Conservation (phyloP, 2,113 vertebrate species). For the Dromiciops gliroides region DNA sequence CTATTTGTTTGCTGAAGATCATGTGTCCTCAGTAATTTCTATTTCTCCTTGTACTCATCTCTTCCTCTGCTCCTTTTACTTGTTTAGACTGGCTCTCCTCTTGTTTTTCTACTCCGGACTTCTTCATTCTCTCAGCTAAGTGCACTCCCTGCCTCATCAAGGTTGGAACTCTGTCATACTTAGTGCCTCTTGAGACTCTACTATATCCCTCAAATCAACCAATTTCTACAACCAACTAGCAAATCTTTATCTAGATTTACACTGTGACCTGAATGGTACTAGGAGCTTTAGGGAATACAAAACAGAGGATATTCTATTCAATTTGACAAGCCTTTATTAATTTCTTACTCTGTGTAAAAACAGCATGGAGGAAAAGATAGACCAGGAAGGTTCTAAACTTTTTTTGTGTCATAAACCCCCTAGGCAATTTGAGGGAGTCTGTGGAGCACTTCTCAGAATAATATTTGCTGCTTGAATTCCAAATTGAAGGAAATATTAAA, state of each 20-base stretch:
- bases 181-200: background rate
- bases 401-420: background rate
- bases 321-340: background rate
- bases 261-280: background rate
- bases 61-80: background rate
- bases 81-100: background rate
- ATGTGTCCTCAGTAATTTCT: conserved; percentile 11
- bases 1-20: conserved; percentile 29
- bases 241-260: conserved; percentile 6
- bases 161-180: background rate
- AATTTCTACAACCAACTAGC: conserved; percentile 24
- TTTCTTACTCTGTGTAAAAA: background rate
- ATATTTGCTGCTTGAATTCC: background rate
- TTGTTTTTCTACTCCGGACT: background rate
- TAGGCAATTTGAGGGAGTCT: background rate
- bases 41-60: background rate
- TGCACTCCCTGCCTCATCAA: background rate
- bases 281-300: background rate
- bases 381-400: background rate
- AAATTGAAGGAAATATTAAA: background rate
- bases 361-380: background rate
- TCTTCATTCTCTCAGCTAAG: background rate
- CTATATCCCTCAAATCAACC: background rate
- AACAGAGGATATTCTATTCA: background rate
- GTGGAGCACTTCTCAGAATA: background rate